These are phyloP conservation scores for Trichosurus vulpecula DNA, from an alignment of 2,797 vertebrate species.

Conservation along the genomic window DNA sequence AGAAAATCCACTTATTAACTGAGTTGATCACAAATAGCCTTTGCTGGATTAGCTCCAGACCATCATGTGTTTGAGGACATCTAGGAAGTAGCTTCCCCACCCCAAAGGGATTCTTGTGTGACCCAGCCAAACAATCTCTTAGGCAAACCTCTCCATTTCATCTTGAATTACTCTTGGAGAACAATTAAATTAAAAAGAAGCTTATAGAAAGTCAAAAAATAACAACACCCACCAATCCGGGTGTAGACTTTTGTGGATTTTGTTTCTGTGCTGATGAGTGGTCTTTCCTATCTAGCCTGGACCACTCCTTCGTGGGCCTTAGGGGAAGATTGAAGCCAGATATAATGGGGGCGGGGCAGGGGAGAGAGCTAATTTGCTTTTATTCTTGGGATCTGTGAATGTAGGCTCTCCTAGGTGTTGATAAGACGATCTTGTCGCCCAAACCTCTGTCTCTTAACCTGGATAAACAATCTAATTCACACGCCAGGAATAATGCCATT, in stretches of 20 bases:
- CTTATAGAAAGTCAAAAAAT: neutral
- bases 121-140: neutral
- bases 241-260: neutral
- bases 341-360: neutral
- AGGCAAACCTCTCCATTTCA: neutral
- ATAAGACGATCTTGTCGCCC: neutral
- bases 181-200: neutral
- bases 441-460: neutral
- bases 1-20: conserved; percentile 17
- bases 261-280: neutral
- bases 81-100: neutral
- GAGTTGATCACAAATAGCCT: neutral
- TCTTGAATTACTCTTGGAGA: neutral
- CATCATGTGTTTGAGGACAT: neutral
- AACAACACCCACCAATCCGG: neutral
- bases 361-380: neutral
- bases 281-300: neutral
- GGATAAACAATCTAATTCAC: neutral
- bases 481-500: neutral
- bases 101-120: neutral
- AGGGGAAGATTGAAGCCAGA: neutral
- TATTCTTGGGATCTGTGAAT: neutral
- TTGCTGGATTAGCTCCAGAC: neutral
- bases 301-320: neutral
- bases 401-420: neutral